A percentile compares a stretch with the other conserved stretches of the same genome.
These are phyloP conservation scores for Sebastes oblongus DNA, from an alignment of 2,797 vertebrate species.

Conservation along the genomic window DNA sequence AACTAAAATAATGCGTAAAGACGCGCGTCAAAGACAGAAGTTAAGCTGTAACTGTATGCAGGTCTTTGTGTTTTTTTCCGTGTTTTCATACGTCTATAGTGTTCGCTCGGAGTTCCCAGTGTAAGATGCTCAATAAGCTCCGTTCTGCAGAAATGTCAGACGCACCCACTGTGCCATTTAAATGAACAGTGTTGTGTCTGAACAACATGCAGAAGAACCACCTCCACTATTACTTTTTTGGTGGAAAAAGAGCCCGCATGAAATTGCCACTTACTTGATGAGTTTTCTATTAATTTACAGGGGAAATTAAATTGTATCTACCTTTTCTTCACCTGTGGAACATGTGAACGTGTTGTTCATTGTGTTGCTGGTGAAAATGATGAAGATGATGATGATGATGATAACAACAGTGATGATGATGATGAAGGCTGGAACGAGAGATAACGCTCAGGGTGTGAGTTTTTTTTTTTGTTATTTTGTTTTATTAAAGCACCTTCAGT, in stretches of 20 bases:
- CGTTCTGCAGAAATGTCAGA: constrained; percentile 3
- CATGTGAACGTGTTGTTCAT: constrained; percentile 18
- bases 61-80: background rate
- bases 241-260: background rate
- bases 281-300: constrained; percentile 9
- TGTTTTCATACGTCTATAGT: background rate
- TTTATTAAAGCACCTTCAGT: constrained; percentile 66
- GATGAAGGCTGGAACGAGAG: constrained; percentile 41
- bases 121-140: constrained; percentile 2
- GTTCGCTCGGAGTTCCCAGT: background rate
- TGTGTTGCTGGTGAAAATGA: constrained; percentile 37
- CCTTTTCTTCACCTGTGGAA: constrained; percentile 55
- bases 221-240: background rate
- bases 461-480: constrained; percentile 50
- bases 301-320: background rate
- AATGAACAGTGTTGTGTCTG: background rate
- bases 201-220: background rate
- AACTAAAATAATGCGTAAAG: constrained; percentile 7
- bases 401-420: constrained; percentile 6
- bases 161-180: background rate
- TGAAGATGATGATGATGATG: background rate
- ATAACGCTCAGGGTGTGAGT: constrained; percentile 65
- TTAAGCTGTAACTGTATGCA: background rate
- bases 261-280: background rate
- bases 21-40: background rate